Base-by-base conservation (phyloP, 37 sponge, comb jelly and placozoan genomes). In the Theonella swinhoei region DNA sequence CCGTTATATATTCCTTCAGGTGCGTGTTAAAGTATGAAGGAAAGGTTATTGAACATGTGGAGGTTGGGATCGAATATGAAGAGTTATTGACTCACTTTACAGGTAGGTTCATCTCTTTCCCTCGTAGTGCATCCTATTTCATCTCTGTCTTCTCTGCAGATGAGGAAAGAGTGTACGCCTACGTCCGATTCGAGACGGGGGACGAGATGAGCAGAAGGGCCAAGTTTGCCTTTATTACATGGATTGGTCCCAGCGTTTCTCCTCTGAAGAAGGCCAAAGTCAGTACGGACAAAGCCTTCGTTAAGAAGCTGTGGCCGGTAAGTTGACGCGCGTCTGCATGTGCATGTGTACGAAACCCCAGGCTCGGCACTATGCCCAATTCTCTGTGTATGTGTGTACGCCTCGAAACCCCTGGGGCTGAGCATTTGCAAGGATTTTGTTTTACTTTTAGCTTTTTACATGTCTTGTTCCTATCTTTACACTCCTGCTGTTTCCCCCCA, bases 161-260 rank as follows among this genome's bases (percentile, higher is more conserved):
- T 42, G 85, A 85, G 59, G 75, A 90, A 39, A 68, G 96, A 32
- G 66, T 67, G 1, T 96, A 85, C 64, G 83, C 67, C 9, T 96
- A 92, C 66, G 75, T 88, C 30, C 87, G 91, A 0, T 89, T 89
- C 64, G 90, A 88, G 76, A 94, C 95, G 42, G 98, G 98, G 14
- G 98, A 97, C 74, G 98, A 97, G 64, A 97, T 97, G 98, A 92
- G 93, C 74, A 70, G 88, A n/a, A 68, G 98, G 60, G 77, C 82
- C 4, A 97, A 97, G 84, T 97, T 97, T 81, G 98, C 95, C 0
- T 88, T 97, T 63, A 81, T 97, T 35, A 97, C 98, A 19, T 97
- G 98, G 98, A 94, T 94, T 40, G 98, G 98, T 7, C 85, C 86
- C 1, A 34, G 34, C 39, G 95, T 97, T 0, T 24, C 85, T 0